Evolutionary conservation across 2,113 vertebrate species (phyloP), one percentile per base, ranked within the genome.

Genomic region (Climacteris rufus): DNA sequence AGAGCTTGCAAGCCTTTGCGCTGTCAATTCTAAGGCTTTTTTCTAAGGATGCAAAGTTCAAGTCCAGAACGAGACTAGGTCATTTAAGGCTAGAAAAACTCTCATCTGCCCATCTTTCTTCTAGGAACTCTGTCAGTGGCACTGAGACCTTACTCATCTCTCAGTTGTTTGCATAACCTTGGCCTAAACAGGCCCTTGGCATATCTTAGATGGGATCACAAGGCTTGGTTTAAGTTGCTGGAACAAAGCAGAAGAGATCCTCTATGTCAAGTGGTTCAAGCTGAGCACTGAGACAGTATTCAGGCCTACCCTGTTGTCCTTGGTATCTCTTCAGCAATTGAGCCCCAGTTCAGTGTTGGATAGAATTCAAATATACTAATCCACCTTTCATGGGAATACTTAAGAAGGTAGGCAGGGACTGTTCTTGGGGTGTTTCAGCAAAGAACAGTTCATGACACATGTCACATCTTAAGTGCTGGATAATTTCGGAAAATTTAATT

Each of bases 171-270:
- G n/a, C 28, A 24, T 69, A 60, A 65, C 24, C 23, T 83, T 33
- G 33, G 42, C 40, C 35, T 45, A 23, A 2, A 2, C 13, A n/a
- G 24, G 5, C 15, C 47, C 2, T 2, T 10, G 17, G 40, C 4
- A 3, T 59, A 12, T 75, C 10, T 90, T 63, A 40, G 39, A 3
- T 22, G 54, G n/a, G 15, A 56, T 77, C 11, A 27, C n/a, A 74
- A 65, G 13, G 6, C 12, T 68, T 63, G 44, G 57, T 68, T 86
- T 69, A 81, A 49, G 13, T 83, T 94, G 6, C 19, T 76, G 45
- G 10, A 87, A 49, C 15, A 37, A 77, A n/a, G 33, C 39, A 30
- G 56, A 56, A 76, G 33, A 79, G 17, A 50, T 83, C 20, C 5
- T 50, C 40, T 69, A 15, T 30, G 35, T 54, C 33, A 59, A 83